These are phyloP conservation scores for Callipepla squamata DNA, from an alignment of 2,113 vertebrate genomes.

Conservation along the genomic window DNA sequence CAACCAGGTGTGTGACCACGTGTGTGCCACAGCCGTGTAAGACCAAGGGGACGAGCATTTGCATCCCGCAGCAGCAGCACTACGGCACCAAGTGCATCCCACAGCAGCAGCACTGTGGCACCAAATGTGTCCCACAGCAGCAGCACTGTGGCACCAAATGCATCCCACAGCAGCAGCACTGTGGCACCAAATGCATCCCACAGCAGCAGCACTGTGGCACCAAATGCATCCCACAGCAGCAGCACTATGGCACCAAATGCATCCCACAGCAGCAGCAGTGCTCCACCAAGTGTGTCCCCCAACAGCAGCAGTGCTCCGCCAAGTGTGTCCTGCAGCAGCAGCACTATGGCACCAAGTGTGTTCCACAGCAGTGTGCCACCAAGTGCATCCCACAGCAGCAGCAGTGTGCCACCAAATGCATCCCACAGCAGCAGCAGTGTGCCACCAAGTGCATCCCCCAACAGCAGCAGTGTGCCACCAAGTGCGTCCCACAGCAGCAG, in stretches of 20 bases:
- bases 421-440: neutral
- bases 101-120: neutral
- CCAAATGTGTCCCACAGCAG: neutral
- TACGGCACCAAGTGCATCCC: neutral
- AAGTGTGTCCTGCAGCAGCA: neutral
- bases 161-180: neutral
- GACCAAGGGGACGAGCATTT: neutral
- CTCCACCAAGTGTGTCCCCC: neutral
- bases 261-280: neutral
- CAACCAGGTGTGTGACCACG: too few species aligned
- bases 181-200: neutral
- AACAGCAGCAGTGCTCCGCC: neutral
- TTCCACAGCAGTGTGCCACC: neutral
- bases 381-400: neutral
- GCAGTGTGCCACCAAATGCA: neutral
- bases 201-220: neutral
- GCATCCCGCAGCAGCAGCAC: neutral
- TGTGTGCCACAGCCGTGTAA: neutral
- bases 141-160: neutral
- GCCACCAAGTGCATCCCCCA: neutral
- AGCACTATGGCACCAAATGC: neutral
- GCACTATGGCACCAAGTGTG: rapidly evolving
- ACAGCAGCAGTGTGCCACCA: neutral
- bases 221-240: neutral
- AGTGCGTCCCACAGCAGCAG: neutral